Evolutionary conservation across 2,888 invertebrate genomes (phyloP).

Genomic region (Nomada goodeniana): DNA sequence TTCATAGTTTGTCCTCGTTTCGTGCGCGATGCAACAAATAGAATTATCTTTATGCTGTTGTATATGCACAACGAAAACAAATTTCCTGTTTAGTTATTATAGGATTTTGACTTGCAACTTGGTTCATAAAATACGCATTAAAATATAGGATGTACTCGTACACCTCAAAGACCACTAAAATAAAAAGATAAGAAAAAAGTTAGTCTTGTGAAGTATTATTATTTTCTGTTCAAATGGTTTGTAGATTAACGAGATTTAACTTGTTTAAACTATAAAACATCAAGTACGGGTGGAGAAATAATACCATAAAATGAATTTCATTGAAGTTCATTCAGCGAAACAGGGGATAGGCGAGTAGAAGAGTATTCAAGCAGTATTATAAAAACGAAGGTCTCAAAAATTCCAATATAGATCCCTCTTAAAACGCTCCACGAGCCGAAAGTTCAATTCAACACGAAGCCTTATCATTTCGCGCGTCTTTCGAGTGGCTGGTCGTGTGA

Average conservation of each 20-base stretch:
- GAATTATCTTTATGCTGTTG: neutral
- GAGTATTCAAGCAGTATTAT: neutral
- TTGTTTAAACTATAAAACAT: too few species aligned
- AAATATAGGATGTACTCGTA: too few species aligned
- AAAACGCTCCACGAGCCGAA: neutral
- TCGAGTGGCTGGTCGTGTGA: neutral
- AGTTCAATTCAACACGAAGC: neutral
- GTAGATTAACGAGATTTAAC: too few species aligned
- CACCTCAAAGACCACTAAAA: too few species aligned
- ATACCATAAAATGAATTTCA: neutral
- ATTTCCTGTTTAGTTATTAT: too few species aligned
- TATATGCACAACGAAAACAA: neutral
- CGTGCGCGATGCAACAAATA: neutral
- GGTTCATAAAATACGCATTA: too few species aligned
- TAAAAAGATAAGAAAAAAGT: too few species aligned
- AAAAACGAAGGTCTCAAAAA: neutral
- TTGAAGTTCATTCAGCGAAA: neutral
- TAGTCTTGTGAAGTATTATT: too few species aligned
- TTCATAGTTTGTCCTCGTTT: too few species aligned
- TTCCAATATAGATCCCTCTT: neutral
- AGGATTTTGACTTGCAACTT: too few species aligned
- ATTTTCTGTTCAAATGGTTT: too few species aligned
- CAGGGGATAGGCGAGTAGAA: neutral
- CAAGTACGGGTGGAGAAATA: too few species aligned
- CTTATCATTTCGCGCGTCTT: neutral